Conservation (phyloP, 2,888 invertebrate genomes). For the Anoplius nigerrimus region DNA sequence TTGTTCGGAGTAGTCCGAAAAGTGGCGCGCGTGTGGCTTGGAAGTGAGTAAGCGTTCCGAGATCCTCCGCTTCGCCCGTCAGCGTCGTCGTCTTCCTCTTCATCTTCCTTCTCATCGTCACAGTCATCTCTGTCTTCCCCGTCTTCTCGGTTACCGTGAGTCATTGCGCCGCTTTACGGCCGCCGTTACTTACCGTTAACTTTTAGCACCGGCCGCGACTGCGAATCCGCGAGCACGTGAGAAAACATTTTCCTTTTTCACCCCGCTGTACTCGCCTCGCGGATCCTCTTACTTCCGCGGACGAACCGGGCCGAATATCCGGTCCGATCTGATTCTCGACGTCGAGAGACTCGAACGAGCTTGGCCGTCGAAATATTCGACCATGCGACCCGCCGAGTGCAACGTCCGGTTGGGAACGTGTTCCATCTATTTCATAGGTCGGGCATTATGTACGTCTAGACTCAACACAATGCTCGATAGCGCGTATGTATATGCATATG, state of each 20-base stretch:
- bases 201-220: constrained; percentile 45
- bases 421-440: too few relatives aligned
- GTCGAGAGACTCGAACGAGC: too few relatives aligned
- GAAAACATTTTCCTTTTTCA: constrained; percentile 40
- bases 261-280: constrained; percentile 21
- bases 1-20: too few relatives aligned
- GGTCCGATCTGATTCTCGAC: too few relatives aligned
- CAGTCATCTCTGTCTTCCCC: too few relatives aligned
- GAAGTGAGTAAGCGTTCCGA: neutral
- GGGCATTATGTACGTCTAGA: too few relatives aligned
- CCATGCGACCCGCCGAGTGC: too few relatives aligned
- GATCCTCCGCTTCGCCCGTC: neutral
- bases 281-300: constrained; percentile 15
- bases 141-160: constrained; percentile 36
- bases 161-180: constrained; percentile 37
- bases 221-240: constrained; percentile 46
- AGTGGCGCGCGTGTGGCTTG: neutral
- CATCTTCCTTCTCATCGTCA: too few relatives aligned
- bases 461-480: too few relatives aligned
- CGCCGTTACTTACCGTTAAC: constrained; percentile 50
- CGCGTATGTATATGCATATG: too few relatives aligned
- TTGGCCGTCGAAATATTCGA: too few relatives aligned
- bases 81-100: neutral
- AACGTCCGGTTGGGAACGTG: too few relatives aligned
- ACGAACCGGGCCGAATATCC: neutral